Evolutionary conservation across 2,113 vertebrate genomes (phyloP), one percentile per base, ranked within the genome.

Genomic region (Rhinolophus ferrumequinum): DNA sequence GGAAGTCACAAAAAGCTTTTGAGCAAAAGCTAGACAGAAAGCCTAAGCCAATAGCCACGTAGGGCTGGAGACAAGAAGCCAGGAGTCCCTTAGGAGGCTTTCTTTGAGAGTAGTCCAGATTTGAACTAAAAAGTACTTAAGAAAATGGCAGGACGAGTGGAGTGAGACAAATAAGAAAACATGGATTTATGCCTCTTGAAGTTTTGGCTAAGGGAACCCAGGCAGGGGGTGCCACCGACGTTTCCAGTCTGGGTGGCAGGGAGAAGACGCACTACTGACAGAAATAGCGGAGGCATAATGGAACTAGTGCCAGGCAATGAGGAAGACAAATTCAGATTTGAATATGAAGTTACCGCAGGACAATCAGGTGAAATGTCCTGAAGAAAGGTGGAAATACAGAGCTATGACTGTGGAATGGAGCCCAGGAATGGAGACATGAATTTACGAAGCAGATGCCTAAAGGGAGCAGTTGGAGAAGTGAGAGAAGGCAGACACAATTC

Each of bases 261-360:
- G 22, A 87, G n/a, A n/a, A 79, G 21, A 38, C 38, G 33, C 44
- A 18, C 47, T 44, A 5, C 30, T 82, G 75, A 91, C 16, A n/a
- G 70, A 88, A 72, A 91, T 0, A 47, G 47, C 95, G 26, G n/a
- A 24, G 9, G 4, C 64, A 19, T 33, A 66, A 88, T 24, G 26
- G 35, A 96, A 83, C 24, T 6, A 22, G 52, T 6, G 47, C 21
- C 67, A 76, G n/a, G 47, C 24, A 60, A 83, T 26, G 24, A 91
- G 60, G 24, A 24, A 62, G 76, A 86, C n/a, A 52, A 66, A 94
- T 24, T 80, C 83, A 21, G 26, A 72, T 66, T 24, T 88, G 50
- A 93, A 93, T 75, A 64, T 35, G 33, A 93, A 86, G 58, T 33
- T 50, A 86, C 73, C 88, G 50, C 54, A 66, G 62, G 79, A 86